phyloP scores from a whole-genome alignment of 2,888 invertebrate species.

The Rhingia rostrata region DNA sequence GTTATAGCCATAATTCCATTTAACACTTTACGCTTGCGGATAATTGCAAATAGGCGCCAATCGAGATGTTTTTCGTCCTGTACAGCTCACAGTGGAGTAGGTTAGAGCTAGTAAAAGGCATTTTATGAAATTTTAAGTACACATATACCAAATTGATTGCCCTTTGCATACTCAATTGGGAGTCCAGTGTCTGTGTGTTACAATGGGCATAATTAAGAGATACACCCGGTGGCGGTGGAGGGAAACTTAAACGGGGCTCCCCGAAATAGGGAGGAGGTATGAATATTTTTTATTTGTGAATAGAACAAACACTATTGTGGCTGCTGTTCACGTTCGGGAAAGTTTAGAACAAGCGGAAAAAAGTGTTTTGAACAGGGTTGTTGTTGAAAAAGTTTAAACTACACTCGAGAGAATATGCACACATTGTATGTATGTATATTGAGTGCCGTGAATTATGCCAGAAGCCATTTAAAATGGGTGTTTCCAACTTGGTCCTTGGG shows the following conservation, averaged over 20 bases:
- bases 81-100: neutral
- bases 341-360: conserved; percentile 20
- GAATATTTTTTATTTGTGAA: neutral
- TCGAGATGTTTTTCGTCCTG: conserved; percentile 15
- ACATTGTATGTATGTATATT: neutral
- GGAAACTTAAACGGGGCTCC: neutral
- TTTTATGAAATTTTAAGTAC: conserved; percentile 57
- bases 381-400: conserved; percentile 7
- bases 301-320: conserved; percentile 6
- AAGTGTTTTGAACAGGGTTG: conserved; percentile 9
- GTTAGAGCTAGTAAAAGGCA: neutral
- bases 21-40: conserved; percentile 62
- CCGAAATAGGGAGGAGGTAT: neutral
- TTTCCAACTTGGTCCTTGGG: neutral
- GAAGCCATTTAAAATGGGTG: neutral
- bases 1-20: conserved; percentile 67
- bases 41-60: conserved; percentile 56
- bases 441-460: neutral
- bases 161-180: conserved; percentile 24
- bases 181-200: conserved; percentile 23
- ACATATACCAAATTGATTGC: conserved; percentile 35
- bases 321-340: conserved; percentile 12
- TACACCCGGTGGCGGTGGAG: conserved; percentile 3
- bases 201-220: conserved; percentile 60
- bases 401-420: conserved; percentile 13